Evolutionary conservation across 2,888 invertebrate genomes (phyloP), one percentile per base, ranked within the genome.

Genomic region (Chesias legatella): DNA sequence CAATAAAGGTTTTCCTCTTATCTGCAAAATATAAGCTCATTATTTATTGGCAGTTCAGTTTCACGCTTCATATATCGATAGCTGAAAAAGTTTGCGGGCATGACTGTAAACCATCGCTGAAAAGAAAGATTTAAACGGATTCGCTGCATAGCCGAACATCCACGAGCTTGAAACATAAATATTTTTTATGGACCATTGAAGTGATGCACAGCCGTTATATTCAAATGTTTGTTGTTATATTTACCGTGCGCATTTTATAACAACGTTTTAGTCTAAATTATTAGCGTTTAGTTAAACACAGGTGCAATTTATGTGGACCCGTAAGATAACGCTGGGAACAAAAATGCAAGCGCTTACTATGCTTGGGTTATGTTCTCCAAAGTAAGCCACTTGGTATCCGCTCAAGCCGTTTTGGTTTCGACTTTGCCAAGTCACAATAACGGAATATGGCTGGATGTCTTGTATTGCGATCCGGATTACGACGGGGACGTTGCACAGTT

Each of bases 351-450:
- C 63, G 77, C 84, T 82, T 92, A 88, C 86, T 91, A 68, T 92
- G 77, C 52, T 65, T 46, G 82, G 79, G 56, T 74, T 79, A 58
- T 76, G 77, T 63, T 84, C 84, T 39, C 93, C 91, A 73, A 94
- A 94, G 85, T 95, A 96, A 62, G 94, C 94, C 60, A 96, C 93
- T 88, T 94, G 94, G 79, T 94, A 96, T 54, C 95, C 96, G 63
- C 91, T 93, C 62, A 96, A 90, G 45, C 94, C 94, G 41, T 94
- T 94, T 76, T 95, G 94, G 81, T 96, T 95, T 59, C 95, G 91
- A 66, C 95, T 94, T 77, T 95, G 95, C 97, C 96, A 97, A 56
- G 95, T 94, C 13, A 95, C 94, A 60, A 95, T 90, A 50, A 96
- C 93, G 38, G 95, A 95, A 80, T 93, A 94, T 28, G 95, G 94